A percentile compares a stretch with the other conserved stretches of the same genome.
Conservation (phyloP, 2,113 vertebrate genomes). For the Psophia crepitans region DNA sequence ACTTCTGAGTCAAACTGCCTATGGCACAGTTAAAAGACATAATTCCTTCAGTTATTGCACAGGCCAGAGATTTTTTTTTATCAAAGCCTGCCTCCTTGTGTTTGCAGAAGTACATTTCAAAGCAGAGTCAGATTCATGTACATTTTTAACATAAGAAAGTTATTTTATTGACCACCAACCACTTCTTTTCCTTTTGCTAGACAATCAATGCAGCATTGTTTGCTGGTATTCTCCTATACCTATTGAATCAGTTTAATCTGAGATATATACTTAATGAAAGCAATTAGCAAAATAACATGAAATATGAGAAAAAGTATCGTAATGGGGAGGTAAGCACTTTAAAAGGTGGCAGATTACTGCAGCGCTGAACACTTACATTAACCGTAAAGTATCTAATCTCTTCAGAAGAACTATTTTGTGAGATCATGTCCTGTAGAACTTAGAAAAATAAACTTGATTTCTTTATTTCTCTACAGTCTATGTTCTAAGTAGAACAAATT, state of each 20-base stretch:
- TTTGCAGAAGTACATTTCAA: background rate
- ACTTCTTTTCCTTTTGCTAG: background rate
- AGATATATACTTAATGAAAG: background rate
- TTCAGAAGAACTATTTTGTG: background rate
- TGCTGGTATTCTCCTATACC: background rate
- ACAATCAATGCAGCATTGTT: background rate
- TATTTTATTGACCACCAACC: background rate
- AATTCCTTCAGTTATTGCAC: background rate
- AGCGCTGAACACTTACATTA: background rate
- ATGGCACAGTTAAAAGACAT: background rate
- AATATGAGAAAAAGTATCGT: background rate
- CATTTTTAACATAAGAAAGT: background rate
- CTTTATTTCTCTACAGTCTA: background rate
- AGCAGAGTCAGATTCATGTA: background rate
- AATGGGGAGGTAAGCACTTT: background rate
- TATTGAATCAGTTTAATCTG: background rate
- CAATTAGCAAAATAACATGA: background rate
- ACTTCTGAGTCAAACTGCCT: background rate
- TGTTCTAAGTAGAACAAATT: background rate
- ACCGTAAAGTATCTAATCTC: background rate
- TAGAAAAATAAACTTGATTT: background rate
- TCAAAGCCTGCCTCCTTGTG: conserved; percentile 57
- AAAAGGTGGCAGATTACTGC: rapidly evolving
- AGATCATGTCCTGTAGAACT: background rate
- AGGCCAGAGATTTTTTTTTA: background rate